phyloP scores from a whole-genome alignment of 1,140 invertebrate genomes.

The Drosophila kanapiae region DNA sequence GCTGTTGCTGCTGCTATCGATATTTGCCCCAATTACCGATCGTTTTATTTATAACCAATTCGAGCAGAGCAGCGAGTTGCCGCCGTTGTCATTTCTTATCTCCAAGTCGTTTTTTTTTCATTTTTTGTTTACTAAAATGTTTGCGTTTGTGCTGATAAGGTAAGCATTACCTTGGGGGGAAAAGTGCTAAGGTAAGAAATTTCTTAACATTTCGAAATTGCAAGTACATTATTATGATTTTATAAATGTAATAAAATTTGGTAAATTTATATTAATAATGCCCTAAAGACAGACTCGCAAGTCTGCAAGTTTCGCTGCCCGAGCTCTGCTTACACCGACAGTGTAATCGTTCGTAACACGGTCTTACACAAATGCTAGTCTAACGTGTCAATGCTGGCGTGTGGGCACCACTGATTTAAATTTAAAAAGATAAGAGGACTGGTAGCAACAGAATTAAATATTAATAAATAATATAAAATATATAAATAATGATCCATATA shows the following conservation, averaged over 20 bases:
- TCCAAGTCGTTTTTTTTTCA: slow-evolving; percentile 4
- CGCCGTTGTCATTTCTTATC: slow-evolving; percentile 43
- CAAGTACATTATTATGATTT: not conserved
- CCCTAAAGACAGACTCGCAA: too few relatives aligned
- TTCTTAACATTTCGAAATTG: not conserved
- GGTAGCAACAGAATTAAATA: not conserved
- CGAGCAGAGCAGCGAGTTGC: slow-evolving; percentile 22
- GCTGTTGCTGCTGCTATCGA: slow-evolving; percentile 20
- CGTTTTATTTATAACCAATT: slow-evolving; percentile 54
- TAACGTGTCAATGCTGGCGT: too few relatives aligned
- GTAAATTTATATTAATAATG: too few relatives aligned
- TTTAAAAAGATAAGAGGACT: too few relatives aligned
- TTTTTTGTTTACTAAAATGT: slow-evolving; percentile 26
- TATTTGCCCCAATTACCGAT: slow-evolving; percentile 53
- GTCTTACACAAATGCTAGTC: too few relatives aligned
- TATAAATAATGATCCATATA: not conserved
- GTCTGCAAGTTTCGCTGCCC: too few relatives aligned
- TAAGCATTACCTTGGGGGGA: not conserved
- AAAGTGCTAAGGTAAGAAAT: slow-evolving; percentile 5
- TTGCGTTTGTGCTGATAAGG: slow-evolving; percentile 13
- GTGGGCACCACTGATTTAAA: too few relatives aligned
- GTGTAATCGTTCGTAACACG: too few relatives aligned
- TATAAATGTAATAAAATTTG: too few relatives aligned
- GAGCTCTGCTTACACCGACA: too few relatives aligned
- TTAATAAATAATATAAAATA: too few relatives aligned